Percentiles rank a stretch among this genome's conserved stretches.
Conservation (phyloP, 2,797 vertebrate species). For the Chelonia mydas region DNA sequence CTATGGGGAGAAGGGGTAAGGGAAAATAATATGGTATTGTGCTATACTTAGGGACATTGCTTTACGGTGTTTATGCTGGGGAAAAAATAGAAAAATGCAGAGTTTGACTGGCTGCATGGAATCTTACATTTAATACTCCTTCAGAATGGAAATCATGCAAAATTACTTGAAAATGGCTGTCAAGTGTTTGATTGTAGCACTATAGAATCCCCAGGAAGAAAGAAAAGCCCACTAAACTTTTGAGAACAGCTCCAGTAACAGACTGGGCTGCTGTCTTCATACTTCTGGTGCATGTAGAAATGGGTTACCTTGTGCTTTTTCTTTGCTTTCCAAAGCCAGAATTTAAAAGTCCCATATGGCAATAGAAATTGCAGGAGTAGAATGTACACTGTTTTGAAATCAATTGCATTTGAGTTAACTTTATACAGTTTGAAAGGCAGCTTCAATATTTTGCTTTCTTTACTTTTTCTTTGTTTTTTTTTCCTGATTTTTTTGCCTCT, state of each 20-base stretch:
- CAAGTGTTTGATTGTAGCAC: constrained; percentile 61
- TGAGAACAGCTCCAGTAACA: constrained; percentile 68
- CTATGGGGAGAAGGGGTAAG: constrained; percentile 49
- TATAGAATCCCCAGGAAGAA: constrained; percentile 47
- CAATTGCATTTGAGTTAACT: constrained; percentile 63
- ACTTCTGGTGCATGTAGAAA: constrained; percentile 70
- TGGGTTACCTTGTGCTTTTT: constrained; percentile 72
- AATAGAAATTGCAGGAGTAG: constrained; percentile 73
- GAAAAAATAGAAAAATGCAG: constrained; percentile 51
- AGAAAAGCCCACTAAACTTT: constrained; percentile 60
- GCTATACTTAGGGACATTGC: constrained; percentile 32
- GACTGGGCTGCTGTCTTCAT: constrained; percentile 73
- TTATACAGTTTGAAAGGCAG: constrained; percentile 55
- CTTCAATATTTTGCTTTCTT: constrained; percentile 44
- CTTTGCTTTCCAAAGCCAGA: constrained; percentile 73
- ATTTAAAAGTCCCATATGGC: constrained; percentile 75
- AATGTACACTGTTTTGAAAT: constrained; percentile 68
- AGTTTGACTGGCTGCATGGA: constrained; percentile 54
- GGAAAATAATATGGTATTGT: constrained; percentile 47
- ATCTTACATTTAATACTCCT: constrained; percentile 61
- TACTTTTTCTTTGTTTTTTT: constrained; percentile 29
- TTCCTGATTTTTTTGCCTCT: neutral
- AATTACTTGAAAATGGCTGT: constrained; percentile 71
- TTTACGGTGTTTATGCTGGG: constrained; percentile 45
- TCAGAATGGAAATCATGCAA: constrained; percentile 68